Evolutionary conservation across 2,888 invertebrate species (phyloP), one percentile per base, ranked within the genome.

Genomic region (Ptychoptera contaminata): DNA sequence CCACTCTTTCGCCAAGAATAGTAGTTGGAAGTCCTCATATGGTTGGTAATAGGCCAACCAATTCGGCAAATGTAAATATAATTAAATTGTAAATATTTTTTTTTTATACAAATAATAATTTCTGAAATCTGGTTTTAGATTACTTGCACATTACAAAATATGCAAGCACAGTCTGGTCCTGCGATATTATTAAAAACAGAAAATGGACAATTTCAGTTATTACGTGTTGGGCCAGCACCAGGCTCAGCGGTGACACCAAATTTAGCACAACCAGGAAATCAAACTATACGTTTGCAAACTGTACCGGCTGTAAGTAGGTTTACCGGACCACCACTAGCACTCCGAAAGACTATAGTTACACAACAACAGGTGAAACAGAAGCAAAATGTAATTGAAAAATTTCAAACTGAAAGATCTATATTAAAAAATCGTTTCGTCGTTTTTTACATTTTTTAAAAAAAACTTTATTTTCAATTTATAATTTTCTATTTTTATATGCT

Each of bases 121-220:
- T 8, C 12, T 12, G 8, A 2, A 12, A 12, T 36, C 12, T 36
- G 8, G 4, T 32, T 34, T 73, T 78, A 85, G 79, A 82, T 88
- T 70, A 88, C 90, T 58, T 74, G 87, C 73, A 76, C 86, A 61
- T 74, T 90, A 58, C 84, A 84, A 67, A 81, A 82, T 62, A 74
- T 87, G 54, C 88, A 85, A 70, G 80, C 85, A 54, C 84, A 88
- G 66, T 87, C 85, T 67, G 81, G 82, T 50, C 86, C 91, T 65
- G 75, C 76, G 67, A 75, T 94, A 65, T 76, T 94, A 63, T 75
- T 94, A 66, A 93, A 92, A 75, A 94, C 93, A 61, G 94, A 94
- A 72, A 92, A 87, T 73, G 94, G 94, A 60, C 90, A 91, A 67
- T 87, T 85, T 69, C 92, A 94, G 68, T 73, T 94, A 65, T 72